Conservation (phyloP, 92 coral and sea anemone species). For the Pocillopora grandis region DNA sequence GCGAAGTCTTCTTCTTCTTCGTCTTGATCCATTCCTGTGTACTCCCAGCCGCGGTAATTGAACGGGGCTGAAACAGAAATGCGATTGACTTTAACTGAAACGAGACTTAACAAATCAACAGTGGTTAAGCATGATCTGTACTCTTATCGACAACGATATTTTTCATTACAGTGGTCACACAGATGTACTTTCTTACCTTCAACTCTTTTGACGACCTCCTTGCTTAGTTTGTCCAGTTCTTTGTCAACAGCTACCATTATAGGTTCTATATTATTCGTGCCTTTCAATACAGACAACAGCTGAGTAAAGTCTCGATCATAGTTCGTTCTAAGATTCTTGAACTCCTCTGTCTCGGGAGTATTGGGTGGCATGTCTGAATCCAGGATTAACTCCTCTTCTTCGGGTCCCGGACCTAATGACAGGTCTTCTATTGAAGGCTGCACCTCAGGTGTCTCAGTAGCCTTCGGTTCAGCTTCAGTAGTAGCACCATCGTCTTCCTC, state of each 20-base stretch:
- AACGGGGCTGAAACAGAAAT: slow-evolving; percentile 63
- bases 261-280: slow-evolving; percentile 81
- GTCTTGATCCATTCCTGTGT: slow-evolving; percentile 98
- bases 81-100: neutral
- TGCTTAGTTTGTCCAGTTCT: slow-evolving; percentile 45
- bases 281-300: slow-evolving; percentile 84
- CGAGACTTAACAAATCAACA: neutral
- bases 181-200: slow-evolving; percentile 60
- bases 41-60: slow-evolving; percentile 95
- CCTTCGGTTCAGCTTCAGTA: slow-evolving; percentile 41
- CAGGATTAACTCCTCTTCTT: slow-evolving; percentile 49
- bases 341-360: slow-evolving; percentile 77
- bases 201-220: slow-evolving; percentile 67
- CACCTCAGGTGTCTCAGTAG: slow-evolving; percentile 41
- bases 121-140: too few species aligned
- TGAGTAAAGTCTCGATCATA: slow-evolving; percentile 83
- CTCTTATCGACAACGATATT: too few species aligned
- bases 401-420: slow-evolving; percentile 17
- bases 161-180: too few species aligned
- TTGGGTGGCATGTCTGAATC: slow-evolving; percentile 77
- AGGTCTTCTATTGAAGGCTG: slow-evolving; percentile 71
- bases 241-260: slow-evolving; percentile 72
- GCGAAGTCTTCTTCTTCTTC: slow-evolving; percentile 97
- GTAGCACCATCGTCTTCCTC: slow-evolving; percentile 34
- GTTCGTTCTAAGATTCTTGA: slow-evolving; percentile 62